A percentile compares a stretch with the other conserved stretches of the same genome.
These are phyloP conservation scores for Marmota monax DNA, from an alignment of 2,113 vertebrate species.

Conservation along the genomic window DNA sequence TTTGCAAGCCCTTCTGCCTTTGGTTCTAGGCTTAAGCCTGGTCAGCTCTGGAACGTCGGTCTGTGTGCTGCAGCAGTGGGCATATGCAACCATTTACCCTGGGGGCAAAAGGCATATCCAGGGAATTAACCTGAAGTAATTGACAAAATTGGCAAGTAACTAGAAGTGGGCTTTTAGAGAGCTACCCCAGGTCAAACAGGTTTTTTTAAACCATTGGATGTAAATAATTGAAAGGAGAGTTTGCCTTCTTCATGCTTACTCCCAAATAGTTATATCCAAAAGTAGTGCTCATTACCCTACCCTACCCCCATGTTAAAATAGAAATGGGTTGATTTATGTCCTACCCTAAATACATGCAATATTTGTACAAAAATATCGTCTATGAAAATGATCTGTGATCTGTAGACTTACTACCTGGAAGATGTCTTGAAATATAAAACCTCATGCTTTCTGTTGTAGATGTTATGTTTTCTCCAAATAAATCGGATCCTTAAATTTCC, in stretches of 20 bases:
- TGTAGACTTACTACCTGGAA: constrained; percentile 86
- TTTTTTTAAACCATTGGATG: constrained; percentile 54
- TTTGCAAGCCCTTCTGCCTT: neutral
- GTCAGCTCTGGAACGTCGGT: neutral
- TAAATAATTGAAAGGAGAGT: constrained; percentile 69
- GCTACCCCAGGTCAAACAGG: neutral
- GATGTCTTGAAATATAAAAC: constrained; percentile 89
- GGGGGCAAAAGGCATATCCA: too few relatives aligned
- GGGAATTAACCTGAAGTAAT: neutral
- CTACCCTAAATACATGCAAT: constrained; percentile 72
- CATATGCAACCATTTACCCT: too few relatives aligned
- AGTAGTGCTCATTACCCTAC: constrained; percentile 29
- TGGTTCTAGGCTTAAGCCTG: constrained; percentile 17
- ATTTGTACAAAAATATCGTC: constrained; percentile 74
- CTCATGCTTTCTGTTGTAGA: constrained; percentile 80
- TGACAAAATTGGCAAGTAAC: constrained; percentile 57
- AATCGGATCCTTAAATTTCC: constrained; percentile 87
- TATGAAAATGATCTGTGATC: constrained; percentile 89
- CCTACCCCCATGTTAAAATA: constrained; percentile 64
- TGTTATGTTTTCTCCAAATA: constrained; percentile 86
- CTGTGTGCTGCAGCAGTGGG: too few relatives aligned
- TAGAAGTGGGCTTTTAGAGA: constrained; percentile 69
- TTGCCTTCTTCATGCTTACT: constrained; percentile 73
- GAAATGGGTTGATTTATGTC: constrained; percentile 77
- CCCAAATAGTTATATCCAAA: constrained; percentile 73